Conservation (phyloP, 2,888 invertebrate genomes). For the Harpalus rubripes region DNA sequence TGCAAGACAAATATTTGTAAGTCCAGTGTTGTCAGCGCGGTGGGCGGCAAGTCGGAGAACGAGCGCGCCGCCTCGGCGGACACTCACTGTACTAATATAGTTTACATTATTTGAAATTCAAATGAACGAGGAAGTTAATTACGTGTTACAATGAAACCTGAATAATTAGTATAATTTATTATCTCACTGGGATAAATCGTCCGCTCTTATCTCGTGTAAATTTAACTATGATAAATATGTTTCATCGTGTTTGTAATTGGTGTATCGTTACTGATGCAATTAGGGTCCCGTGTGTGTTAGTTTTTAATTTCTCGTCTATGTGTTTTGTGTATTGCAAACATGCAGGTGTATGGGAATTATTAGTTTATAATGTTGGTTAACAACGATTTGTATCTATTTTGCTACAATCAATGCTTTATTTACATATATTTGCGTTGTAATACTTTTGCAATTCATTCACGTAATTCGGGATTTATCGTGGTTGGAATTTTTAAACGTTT, state of each 20-base stretch:
- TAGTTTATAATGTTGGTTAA: constrained; percentile 30
- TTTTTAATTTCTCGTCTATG: constrained; percentile 41
- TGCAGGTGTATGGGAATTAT: constrained; percentile 4
- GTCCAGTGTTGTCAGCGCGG: constrained; percentile 9
- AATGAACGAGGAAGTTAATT: constrained; percentile 65
- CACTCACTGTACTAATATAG: constrained; percentile 61
- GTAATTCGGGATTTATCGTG: constrained; percentile 1
- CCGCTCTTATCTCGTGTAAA: constrained; percentile 57
- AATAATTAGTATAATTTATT: constrained; percentile 66
- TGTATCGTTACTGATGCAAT: constrained; percentile 42
- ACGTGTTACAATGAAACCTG: constrained; percentile 66
- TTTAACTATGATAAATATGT: constrained; percentile 57
- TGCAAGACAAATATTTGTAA: constrained; percentile 49
- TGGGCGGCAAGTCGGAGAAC: background rate
- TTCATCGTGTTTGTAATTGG: constrained; percentile 57
- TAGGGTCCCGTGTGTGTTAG: constrained; percentile 4
- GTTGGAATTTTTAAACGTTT: constrained; percentile 2
- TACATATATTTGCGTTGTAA: background rate
- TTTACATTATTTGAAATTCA: constrained; percentile 67
- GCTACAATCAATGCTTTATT: background rate
- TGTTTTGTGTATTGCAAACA: background rate
- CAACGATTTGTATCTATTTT: constrained; percentile 28
- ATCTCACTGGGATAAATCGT: constrained; percentile 57
- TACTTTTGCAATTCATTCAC: constrained; percentile 18
- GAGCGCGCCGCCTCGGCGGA: background rate